Evolutionary conservation across 2,113 vertebrate species (phyloP).

Genomic region (Neomonachus schauinslandi): DNA sequence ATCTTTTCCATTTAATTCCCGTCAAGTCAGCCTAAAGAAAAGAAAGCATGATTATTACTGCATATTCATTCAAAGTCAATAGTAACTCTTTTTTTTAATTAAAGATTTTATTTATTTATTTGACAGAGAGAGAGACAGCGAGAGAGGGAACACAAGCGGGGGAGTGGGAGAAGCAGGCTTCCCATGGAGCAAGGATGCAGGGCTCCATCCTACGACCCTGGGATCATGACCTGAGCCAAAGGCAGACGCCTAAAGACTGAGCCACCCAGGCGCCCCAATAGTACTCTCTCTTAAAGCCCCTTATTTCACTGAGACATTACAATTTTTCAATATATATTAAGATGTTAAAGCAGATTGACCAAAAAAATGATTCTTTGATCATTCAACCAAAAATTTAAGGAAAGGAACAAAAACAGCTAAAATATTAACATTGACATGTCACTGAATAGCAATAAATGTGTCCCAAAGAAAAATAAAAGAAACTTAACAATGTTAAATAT

Average conservation of each 20-base stretch:
- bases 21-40: slow-evolving; percentile 94
- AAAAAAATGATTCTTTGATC: neutral
- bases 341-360: neutral
- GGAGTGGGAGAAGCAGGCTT: too few species aligned
- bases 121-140: too few species aligned
- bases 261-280: neutral
- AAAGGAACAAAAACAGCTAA: slow-evolving; percentile 5
- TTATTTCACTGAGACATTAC: slow-evolving; percentile 47
- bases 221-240: too few species aligned
- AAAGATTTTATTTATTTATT: too few species aligned
- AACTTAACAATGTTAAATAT: neutral
- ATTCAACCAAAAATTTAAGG: slow-evolving; percentile 36
- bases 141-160: too few species aligned
- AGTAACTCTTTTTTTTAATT: neutral
- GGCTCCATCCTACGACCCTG: too few species aligned
- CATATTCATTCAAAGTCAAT: slow-evolving; percentile 21
- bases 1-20: slow-evolving; percentile 99
- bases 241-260: too few species aligned
- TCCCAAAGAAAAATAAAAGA: slow-evolving; percentile 21
- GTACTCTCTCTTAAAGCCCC: neutral
- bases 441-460: slow-evolving; percentile 35
- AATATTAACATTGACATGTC: slow-evolving; percentile 30
- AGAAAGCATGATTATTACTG: slow-evolving; percentile 47
- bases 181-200: too few species aligned
- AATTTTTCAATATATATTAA: slow-evolving; percentile 40